Conservation (phyloP, 2,113 vertebrate genomes). For the Andinoacara biseriatus region DNA sequence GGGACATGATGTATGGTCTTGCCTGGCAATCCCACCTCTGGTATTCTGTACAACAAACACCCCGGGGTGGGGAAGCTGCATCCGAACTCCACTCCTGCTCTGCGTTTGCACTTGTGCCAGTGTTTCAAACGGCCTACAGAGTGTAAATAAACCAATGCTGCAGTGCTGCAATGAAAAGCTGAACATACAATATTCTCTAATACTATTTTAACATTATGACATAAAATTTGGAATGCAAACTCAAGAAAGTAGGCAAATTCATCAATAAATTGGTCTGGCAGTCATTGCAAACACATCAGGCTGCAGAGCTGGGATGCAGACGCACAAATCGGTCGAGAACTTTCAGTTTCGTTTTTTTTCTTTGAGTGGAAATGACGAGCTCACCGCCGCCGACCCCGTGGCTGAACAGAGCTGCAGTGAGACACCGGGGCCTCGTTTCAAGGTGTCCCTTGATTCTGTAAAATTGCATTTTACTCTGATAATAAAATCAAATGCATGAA, state of each 20-base stretch:
- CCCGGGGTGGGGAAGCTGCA: neutral
- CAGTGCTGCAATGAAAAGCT: constrained; percentile 6
- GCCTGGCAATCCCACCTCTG: constrained; percentile 26
- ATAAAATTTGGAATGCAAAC: constrained; percentile 57
- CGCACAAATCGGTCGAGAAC: neutral
- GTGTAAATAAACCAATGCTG: constrained; percentile 37
- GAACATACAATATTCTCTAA: constrained; percentile 20
- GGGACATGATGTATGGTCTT: constrained; percentile 49
- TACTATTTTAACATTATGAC: constrained; percentile 18
- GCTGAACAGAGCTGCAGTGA: neutral
- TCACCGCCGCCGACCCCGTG: neutral
- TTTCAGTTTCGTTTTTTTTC: neutral
- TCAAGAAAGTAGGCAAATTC: constrained; percentile 16
- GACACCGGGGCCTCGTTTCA: neutral
- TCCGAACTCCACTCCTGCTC: constrained; percentile 31
- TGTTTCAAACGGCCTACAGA: constrained; percentile 19
- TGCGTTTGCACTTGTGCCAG: neutral
- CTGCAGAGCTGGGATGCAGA: constrained; percentile 17
- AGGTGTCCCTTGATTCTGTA: constrained; percentile 59
- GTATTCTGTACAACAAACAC: constrained; percentile 51
- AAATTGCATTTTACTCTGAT: constrained; percentile 67
- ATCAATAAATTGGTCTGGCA: neutral
- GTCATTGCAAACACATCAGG: constrained; percentile 12
- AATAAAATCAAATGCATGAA: constrained; percentile 82
- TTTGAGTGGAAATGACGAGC: neutral